Conservation (phyloP, 2,797 vertebrate species). For the Channa striata region DNA sequence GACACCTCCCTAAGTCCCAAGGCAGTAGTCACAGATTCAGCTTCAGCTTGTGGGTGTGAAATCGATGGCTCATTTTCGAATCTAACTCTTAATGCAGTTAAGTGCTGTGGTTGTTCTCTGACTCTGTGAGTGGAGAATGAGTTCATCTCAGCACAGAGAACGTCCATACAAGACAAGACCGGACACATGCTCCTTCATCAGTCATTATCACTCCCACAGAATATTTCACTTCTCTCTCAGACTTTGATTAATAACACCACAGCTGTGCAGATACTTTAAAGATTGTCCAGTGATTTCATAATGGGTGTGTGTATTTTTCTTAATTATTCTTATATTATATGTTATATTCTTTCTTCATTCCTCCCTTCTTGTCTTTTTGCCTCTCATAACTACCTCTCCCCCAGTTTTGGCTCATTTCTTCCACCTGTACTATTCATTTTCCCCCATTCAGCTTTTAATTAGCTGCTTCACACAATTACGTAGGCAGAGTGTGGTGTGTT, state of each 20-base stretch:
- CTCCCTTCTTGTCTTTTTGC: conserved; percentile 1
- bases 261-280: conserved; percentile 27
- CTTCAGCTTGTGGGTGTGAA: conserved; percentile 10
- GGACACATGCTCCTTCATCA: conserved; percentile 48
- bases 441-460: conserved; percentile 55
- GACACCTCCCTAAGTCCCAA: too few species aligned
- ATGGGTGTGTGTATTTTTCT: conserved; percentile 16
- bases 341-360: not conserved
- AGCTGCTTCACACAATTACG: conserved; percentile 37
- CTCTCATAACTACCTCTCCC: conserved; percentile 14
- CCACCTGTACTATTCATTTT: conserved; percentile 37
- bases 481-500: conserved; percentile 28
- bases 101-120: conserved; percentile 25
- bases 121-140: conserved; percentile 8
- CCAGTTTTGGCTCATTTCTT: conserved; percentile 37
- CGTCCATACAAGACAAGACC: conserved; percentile 44
- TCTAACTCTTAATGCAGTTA: conserved; percentile 12
- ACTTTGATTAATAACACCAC: conserved; percentile 53
- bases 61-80: conserved; percentile 26
- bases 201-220: conserved; percentile 57
- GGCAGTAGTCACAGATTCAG: not conserved
- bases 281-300: conserved; percentile 52
- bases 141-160: conserved; percentile 32
- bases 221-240: conserved; percentile 49
- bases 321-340: conserved; percentile 8